Conservation (phyloP, 2,888 invertebrate species). For the Caenorhabditis angaria region DNA sequence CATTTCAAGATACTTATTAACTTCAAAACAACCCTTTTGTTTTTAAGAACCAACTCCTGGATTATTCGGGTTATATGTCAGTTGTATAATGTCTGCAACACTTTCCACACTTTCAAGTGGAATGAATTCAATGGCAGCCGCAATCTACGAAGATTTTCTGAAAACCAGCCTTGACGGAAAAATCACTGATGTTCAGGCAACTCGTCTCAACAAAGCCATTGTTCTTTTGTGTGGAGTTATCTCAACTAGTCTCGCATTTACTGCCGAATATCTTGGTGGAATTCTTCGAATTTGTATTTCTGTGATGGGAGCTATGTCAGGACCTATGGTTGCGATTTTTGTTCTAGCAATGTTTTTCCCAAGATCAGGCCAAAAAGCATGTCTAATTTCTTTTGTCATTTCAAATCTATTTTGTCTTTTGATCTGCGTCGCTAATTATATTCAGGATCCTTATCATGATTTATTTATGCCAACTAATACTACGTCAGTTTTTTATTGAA, state of each 20-base stretch:
- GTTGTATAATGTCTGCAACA: slow-evolving; percentile 66
- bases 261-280: slow-evolving; percentile 62
- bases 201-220: slow-evolving; percentile 49
- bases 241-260: slow-evolving; percentile 56
- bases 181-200: slow-evolving; percentile 50
- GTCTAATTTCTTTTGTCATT: slow-evolving; percentile 57
- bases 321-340: slow-evolving; percentile 65
- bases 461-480: slow-evolving; percentile 58
- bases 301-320: slow-evolving; percentile 65
- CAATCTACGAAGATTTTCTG: slow-evolving; percentile 67
- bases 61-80: slow-evolving; percentile 65
- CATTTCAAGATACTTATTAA: neutral
- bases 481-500: neutral
- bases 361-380: slow-evolving; percentile 54
- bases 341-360: slow-evolving; percentile 64
- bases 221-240: slow-evolving; percentile 50
- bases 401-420: slow-evolving; percentile 54
- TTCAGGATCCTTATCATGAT: slow-evolving; percentile 55
- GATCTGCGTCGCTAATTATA: slow-evolving; percentile 55
- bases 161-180: slow-evolving; percentile 51
- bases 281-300: slow-evolving; percentile 62
- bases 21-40: too few relatives aligned
- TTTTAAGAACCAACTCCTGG: slow-evolving; percentile 62
- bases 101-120: slow-evolving; percentile 67
- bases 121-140: slow-evolving; percentile 66